A percentile compares a stretch with the other conserved stretches of the same genome.
Conservation (phyloP, 2,797 vertebrate species). For the Sternarchorhynchus goeldii region DNA sequence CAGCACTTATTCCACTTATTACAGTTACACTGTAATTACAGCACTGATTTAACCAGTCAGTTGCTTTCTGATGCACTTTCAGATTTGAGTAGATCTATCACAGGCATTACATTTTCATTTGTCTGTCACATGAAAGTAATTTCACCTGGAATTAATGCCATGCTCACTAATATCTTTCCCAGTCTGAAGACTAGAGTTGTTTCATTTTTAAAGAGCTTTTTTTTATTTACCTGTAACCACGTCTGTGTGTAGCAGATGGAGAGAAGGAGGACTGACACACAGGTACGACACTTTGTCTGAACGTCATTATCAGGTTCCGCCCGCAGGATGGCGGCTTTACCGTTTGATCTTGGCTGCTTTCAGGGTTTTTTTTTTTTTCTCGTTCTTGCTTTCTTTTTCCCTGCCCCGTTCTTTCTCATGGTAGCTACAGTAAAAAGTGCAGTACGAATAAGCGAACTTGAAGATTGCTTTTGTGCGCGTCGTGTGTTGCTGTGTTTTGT, state of each 20-base stretch:
- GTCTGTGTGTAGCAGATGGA: not conserved
- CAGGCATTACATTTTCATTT: not conserved
- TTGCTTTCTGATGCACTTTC: no score
- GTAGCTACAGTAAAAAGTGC: no score
- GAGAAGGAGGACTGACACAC: constrained; percentile 11
- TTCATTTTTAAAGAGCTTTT: constrained; percentile 14
- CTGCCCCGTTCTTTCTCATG: not conserved
- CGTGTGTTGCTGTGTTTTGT: no score
- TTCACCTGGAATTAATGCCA: not conserved
- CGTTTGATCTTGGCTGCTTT: not conserved
- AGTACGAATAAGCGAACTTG: no score
- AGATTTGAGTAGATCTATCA: no score
- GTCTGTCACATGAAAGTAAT: not conserved
- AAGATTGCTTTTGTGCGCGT: no score
- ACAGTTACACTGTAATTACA: no score
- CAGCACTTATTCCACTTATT: no score
- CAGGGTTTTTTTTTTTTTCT: not conserved
- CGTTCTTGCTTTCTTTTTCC: not conserved
- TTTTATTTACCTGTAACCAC: not conserved
- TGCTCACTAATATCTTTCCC: not conserved
- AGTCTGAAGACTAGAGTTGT: not conserved
- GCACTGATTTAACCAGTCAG: no score
- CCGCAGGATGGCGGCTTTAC: not conserved
- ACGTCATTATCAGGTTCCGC: constrained; percentile 10
- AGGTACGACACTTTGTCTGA: not conserved